phyloP scores from a whole-genome alignment of 2,888 invertebrate species.

The Nemotelus nigrinus region DNA sequence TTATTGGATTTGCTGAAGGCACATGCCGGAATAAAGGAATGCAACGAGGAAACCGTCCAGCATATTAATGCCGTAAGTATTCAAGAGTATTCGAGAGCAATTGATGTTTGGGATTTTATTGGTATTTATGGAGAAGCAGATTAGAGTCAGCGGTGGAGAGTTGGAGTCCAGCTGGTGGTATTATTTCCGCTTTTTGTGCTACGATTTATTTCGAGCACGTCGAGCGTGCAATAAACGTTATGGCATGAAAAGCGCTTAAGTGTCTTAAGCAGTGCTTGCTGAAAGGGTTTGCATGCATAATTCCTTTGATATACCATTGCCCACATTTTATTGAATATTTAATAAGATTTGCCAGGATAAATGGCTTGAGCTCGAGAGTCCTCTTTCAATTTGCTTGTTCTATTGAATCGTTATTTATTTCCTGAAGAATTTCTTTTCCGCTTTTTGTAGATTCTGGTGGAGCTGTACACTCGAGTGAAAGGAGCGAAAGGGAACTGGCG shows the following conservation, averaged over 20 bases:
- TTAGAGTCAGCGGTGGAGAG: neutral
- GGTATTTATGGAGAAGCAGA: neutral
- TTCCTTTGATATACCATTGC: neutral
- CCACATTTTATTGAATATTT: neutral
- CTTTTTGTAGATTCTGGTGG: conserved; percentile 59
- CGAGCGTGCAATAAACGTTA: too few relatives aligned
- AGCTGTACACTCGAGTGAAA: conserved; percentile 61
- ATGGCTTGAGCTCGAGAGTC: too few relatives aligned
- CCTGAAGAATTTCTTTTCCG: neutral
- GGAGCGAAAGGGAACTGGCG: conserved; percentile 59
- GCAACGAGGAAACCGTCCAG: conserved; percentile 62
- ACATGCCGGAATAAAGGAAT: conserved; percentile 65
- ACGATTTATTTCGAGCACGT: neutral
- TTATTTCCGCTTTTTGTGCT: neutral
- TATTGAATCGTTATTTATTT: conserved; percentile 17
- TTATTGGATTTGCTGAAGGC: conserved; percentile 63
- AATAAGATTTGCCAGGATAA: too few relatives aligned
- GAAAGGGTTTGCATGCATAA: neutral
- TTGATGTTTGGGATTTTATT: conserved; percentile 6
- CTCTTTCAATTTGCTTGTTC: neutral
- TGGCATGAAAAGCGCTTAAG: too few relatives aligned
- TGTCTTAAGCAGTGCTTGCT: too few relatives aligned
- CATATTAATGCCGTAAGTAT: conserved; percentile 62
- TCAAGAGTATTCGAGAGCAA: neutral
- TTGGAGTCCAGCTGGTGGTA: neutral